These are phyloP conservation scores for Noturus placidus DNA, from an alignment of 2,113 vertebrate species.

Conservation along the genomic window DNA sequence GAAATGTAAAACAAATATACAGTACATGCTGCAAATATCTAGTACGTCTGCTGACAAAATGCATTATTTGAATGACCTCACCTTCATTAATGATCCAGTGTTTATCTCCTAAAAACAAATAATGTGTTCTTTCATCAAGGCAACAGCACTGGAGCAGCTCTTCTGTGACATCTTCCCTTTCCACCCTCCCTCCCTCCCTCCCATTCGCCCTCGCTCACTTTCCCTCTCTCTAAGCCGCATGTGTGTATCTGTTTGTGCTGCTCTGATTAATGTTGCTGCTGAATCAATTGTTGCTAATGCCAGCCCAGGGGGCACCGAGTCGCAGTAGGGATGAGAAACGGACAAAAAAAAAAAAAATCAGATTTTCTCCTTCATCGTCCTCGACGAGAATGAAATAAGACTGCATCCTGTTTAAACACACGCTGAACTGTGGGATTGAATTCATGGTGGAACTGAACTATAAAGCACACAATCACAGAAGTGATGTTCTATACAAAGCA, in stretches of 20 bases:
- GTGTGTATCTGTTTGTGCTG: conserved; percentile 52
- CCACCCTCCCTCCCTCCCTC: conserved; percentile 20
- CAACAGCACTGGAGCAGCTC: conserved; percentile 21
- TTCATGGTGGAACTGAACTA: not conserved
- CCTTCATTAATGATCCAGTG: conserved; percentile 37
- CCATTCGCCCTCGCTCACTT: conserved; percentile 10
- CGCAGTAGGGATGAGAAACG: conserved; percentile 2
- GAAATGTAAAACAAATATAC: not conserved
- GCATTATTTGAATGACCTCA: conserved; percentile 15
- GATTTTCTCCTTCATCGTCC: conserved; percentile 4
- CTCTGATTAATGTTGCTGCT: conserved; percentile 47
- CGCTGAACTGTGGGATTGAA: not conserved
- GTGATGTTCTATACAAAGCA: not conserved
- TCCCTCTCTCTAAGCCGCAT: conserved; percentile 43
- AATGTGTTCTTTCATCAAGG: conserved; percentile 46
- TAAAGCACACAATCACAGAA: not conserved
- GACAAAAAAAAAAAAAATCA: conserved; percentile 18
- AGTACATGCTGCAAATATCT: not conserved
- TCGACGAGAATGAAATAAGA: conserved; percentile 18
- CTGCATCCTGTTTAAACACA: not conserved
- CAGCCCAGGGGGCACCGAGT: conserved; percentile 29
- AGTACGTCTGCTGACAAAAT: not conserved
- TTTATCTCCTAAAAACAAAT: conserved; percentile 37
- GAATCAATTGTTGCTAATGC: conserved; percentile 42
- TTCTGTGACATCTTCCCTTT: conserved; percentile 26